Evolutionary conservation across 2,888 invertebrate genomes (phyloP).

Genomic region (Microctonus brassicae): DNA sequence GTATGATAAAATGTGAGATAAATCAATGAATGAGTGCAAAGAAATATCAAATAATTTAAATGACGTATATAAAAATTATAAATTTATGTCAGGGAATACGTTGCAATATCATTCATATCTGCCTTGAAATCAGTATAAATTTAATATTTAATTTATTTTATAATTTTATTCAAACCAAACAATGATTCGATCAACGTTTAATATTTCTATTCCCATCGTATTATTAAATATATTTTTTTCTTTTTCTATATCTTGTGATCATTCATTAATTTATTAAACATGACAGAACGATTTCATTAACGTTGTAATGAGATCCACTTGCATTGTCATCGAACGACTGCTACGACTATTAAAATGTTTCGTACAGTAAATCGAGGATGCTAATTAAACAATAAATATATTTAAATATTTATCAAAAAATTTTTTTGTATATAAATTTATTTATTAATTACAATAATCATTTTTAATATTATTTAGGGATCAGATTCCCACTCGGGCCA

Average conservation of each 20-base stretch:
- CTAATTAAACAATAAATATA: conserved; percentile 37
- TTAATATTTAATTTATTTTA: neutral
- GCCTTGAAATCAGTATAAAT: neutral
- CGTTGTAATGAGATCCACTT: conserved; percentile 12
- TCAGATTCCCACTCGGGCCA: conserved; percentile 71
- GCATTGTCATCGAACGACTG: conserved; percentile 12
- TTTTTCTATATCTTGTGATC: neutral
- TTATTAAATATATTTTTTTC: neutral
- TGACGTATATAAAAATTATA: neutral
- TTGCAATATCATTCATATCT: neutral
- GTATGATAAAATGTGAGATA: neutral
- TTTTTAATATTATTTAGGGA: conserved; percentile 27
- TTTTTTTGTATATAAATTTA: neutral
- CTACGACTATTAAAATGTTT: conserved; percentile 16
- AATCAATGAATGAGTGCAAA: neutral
- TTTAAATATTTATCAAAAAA: conserved; percentile 25
- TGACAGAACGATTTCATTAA: conserved; percentile 8
- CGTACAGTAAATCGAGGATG: conserved; percentile 30
- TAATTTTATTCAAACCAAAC: neutral
- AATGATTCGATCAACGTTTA: neutral
- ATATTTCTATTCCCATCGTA: neutral
- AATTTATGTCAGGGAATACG: neutral
- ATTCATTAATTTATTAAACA: conserved; percentile 11
- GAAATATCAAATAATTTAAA: neutral
- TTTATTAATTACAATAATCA: too few species aligned